phyloP scores from a whole-genome alignment of 2,888 invertebrate species.

The Melinaea menophilus region DNA sequence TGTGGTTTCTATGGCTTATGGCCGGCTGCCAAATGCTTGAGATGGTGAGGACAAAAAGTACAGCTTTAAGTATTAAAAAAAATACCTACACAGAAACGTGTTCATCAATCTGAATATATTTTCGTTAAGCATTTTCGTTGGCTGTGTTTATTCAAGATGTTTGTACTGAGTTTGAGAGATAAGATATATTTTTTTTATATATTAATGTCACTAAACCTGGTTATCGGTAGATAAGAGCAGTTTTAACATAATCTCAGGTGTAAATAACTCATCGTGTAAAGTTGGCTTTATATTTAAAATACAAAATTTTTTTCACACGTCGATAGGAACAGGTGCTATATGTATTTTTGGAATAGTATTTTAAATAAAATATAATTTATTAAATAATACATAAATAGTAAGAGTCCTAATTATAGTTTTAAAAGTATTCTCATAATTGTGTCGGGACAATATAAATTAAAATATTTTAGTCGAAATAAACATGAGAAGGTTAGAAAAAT shows the following conservation, averaged over 20 bases:
- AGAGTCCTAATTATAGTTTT: no score
- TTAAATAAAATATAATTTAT: no score
- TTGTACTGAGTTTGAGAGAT: slow-evolving; percentile 54
- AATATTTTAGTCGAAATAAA: background rate
- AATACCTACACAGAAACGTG: slow-evolving; percentile 14
- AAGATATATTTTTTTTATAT: slow-evolving; percentile 67
- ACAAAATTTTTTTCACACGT: slow-evolving; percentile 54
- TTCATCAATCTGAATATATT: slow-evolving; percentile 2
- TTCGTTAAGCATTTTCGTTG: slow-evolving; percentile 14
- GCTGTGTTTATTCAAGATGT: slow-evolving; percentile 54
- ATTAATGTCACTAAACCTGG: slow-evolving; percentile 54
- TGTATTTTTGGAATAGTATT: background rate
- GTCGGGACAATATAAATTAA: slow-evolving; percentile 9
- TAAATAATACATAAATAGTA: no score
- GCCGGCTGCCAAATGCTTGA: slow-evolving; percentile 38
- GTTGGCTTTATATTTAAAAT: slow-evolving; percentile 39
- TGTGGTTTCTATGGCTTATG: slow-evolving; percentile 30
- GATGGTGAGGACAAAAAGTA: slow-evolving; percentile 25
- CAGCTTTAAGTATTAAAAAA: slow-evolving; percentile 18
- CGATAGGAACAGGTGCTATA: slow-evolving; percentile 47
- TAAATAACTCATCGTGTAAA: slow-evolving; percentile 49
- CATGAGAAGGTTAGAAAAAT: slow-evolving; percentile 13
- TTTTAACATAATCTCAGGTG: slow-evolving; percentile 53
- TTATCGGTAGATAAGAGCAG: slow-evolving; percentile 56
- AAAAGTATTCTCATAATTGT: background rate